A percentile compares a stretch with the other conserved stretches of the same genome.
Evolutionary conservation across 1,140 invertebrate genomes (phyloP).

Genomic region (Drosophila sp.): DNA sequence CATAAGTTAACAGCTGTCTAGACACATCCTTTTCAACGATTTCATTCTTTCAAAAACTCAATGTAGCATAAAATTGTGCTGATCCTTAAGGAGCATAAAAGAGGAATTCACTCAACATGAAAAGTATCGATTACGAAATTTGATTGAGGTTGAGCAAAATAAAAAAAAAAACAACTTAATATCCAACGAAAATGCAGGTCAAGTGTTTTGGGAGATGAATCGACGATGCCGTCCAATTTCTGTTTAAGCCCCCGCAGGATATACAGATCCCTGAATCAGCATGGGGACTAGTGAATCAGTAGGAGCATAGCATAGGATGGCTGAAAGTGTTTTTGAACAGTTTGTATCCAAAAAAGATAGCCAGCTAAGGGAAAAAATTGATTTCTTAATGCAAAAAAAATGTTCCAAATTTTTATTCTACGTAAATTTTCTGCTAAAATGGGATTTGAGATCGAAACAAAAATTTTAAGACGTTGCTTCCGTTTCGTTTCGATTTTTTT

Average conservation of each 20-base stretch:
- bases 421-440: not conserved
- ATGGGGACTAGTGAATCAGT: not conserved
- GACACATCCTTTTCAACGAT: slow-evolving; percentile 45
- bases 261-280: not conserved
- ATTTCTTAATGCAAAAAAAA: not conserved
- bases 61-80: slow-evolving; percentile 68
- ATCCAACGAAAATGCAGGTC: slow-evolving; percentile 54
- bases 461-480: slow-evolving; percentile 17
- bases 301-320: not conserved
- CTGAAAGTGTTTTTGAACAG: not conserved
- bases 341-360: not conserved
- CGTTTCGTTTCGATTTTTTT: slow-evolving; percentile 5
- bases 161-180: slow-evolving; percentile 15
- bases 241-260: slow-evolving; percentile 14
- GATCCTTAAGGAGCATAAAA: slow-evolving; percentile 14
- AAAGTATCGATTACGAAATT: slow-evolving; percentile 67
- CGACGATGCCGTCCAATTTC: not conserved
- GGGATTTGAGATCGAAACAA: slow-evolving; percentile 6
- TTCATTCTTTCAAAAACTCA: slow-evolving; percentile 44
- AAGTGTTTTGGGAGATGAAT: slow-evolving; percentile 50
- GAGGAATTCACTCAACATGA: slow-evolving; percentile 31
- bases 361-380: not conserved
- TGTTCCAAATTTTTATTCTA: not conserved
- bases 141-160: slow-evolving; percentile 13
- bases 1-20: slow-evolving; percentile 57